Base-by-base conservation (phyloP, 2,113 vertebrate genomes). In the Xiphias gladius region DNA sequence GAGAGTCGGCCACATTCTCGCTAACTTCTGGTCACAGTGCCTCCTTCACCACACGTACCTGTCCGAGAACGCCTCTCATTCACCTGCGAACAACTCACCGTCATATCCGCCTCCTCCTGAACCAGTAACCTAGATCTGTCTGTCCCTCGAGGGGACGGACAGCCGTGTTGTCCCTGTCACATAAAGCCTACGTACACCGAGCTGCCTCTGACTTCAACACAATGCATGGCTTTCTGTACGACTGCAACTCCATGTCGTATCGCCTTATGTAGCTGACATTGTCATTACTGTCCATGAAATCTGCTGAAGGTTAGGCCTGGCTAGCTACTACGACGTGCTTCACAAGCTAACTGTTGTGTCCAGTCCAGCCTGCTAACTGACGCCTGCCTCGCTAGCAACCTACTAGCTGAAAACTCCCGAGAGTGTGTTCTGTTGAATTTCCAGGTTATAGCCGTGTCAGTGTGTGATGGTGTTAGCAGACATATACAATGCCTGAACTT, bases 181-280 rank as follows among this genome's bases (percentile, higher is more conserved):
- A 54, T 85, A 58, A 87, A 41, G 89, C 90, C 92, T 93, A 85
- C 64, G 63, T 80, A 91, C 89, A 94, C 93, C 93, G 69, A 91
- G 92, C 92, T 93, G 93, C 93, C 93, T 94, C 90, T 82, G 80
- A 88, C 76, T 68, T 85, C 75, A 77, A 86, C 91, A 88, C 88
- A 61, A 82, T 72, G 91, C 93, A 92, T 86, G 89, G 89, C 92
- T 93, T 89, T 76, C 66, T 73, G 84, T 78, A 58, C 72, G 68
- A 80, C 87, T 28, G 79, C 76, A 32, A 28, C 79, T 58, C 76
- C 74, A 28, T 20, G 58, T 84, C 78, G 70, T 79, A 46, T 54
- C 66, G 90, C 90, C 89, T 92, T 92, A 89, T 20, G 85, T 91
- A 80, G 88, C 86, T 52, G 8, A 87, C 86, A 73, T 83, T 24